Base-by-base conservation (phyloP, 2,888 invertebrate species). In the Hypsopygia costalis region DNA sequence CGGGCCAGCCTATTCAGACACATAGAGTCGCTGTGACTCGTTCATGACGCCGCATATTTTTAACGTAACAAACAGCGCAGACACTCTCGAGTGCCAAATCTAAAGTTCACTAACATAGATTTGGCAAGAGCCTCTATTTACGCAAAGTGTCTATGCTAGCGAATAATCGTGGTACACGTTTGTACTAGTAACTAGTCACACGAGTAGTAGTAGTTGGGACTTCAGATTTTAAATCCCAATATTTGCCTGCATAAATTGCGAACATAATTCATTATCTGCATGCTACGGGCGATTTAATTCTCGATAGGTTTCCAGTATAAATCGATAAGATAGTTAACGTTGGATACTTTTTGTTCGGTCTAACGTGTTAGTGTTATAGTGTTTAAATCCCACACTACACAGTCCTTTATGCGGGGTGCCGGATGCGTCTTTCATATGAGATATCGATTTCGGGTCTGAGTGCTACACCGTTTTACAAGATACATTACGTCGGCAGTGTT, bases 101-200 rank as follows among this genome's bases (percentile, higher is more conserved):
- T 81, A 87, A 86, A 86, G 86, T 85, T 87, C 85, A 83, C 79
- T 79, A 78, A 83, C 85, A 81, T 83, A 81, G 75, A 81, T 83
- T 86, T 87, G 87, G 87, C 87, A 79, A 74, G 75, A 72, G 74
- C 40, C 52, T 56, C 69, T 81, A 78, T 82, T 81, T 80, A 82
- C 79, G 71, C 66, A 62, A 64, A 69, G 69, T 75, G 73, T 73
- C 70, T 72, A 69, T 70, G 67, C 62, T 59, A 58, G 52, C 60
- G 55, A 62, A 67, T 62, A 62, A 59, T 66, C 56, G 51, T 46
- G 56, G 59, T 58, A 53, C 53, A 60, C 59, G 54, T 55, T 48
- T 49, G 46, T 46, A 52, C 34, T 47, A 44, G n/a, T n/a, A 44
- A 50, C 27, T 46, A 46, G 55, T 50, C 52, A 53, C 50, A 44